These are phyloP conservation scores for Meiosimyza decipiens DNA, from an alignment of 2,888 invertebrate species.

Conservation along the genomic window DNA sequence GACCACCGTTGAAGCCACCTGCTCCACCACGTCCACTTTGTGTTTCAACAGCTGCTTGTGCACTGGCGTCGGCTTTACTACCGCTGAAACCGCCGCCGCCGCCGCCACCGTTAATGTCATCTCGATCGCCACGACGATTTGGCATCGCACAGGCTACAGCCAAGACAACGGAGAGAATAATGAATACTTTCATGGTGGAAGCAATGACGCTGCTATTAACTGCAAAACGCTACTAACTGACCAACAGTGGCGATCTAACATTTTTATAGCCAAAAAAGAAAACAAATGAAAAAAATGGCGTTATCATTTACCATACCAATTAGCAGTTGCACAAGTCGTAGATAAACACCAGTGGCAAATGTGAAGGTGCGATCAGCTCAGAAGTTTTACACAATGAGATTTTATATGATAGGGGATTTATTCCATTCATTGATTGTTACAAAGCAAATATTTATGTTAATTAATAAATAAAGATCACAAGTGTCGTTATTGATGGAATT, in stretches of 20 bases:
- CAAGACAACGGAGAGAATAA: constrained; percentile 25
- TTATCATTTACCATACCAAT: constrained; percentile 31
- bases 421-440: too few species aligned
- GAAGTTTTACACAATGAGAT: too few species aligned
- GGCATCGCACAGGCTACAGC: constrained; percentile 35
- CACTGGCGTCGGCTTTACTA: not conserved
- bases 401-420: too few species aligned
- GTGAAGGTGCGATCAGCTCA: too few species aligned
- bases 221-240: constrained; percentile 30
- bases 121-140: constrained; percentile 3
- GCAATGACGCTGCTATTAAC: not conserved
- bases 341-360: too few species aligned
- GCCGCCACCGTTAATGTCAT: constrained; percentile 15
- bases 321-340: too few species aligned
- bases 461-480: too few species aligned
- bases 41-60: not conserved
- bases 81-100: not conserved
- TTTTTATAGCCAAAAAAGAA: constrained; percentile 31
- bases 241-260: not conserved
- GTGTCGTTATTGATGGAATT: too few species aligned
- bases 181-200: constrained; percentile 37
- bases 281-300: not conserved
- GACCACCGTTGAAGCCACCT: too few species aligned
- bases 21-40: not conserved
- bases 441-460: too few species aligned